Evolutionary conservation across 2,888 invertebrate genomes (phyloP), one percentile per base, ranked within the genome.

Genomic region (Bombylius major): DNA sequence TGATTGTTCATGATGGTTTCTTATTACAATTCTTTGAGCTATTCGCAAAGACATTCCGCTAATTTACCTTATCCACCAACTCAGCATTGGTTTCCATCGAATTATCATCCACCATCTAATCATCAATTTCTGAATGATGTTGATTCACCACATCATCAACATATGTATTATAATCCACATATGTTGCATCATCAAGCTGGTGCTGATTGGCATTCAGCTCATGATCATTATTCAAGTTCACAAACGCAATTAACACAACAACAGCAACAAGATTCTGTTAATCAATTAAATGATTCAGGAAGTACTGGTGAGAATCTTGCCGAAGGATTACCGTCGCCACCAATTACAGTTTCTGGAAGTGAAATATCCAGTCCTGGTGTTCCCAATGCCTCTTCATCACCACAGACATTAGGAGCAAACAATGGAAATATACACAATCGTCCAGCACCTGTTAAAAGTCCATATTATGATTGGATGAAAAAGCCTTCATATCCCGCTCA

Each of bases 391-490:
- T 65, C 72, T 51, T 67, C 72, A 46, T 71, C 73, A 60, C 72
- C 74, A 9, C 65, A 66, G 69, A 67, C 66, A 71, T 75, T 31
- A 4, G 59, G 55, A 31, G 52, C 33, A 14, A 66, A 65, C 53
- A 66, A 65, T 45, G 66, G 63, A 55, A 56, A 56, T 33, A 55
- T 50, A 5, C 50, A 34, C 36, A 53, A 47, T 13, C 78, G 87
- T 66, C 84, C 89, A 49, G 79, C 83, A 46, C 86, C 87, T 36
- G 82, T 84, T 31, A 81, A 89, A 48, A 87, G 88, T 62, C 89
- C 90, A 1, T 92, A 83, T 70, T 93, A 83, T 71, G 91, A 90
- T 65, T 94, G 93, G 93, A 92, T 94, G 84, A 92, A 89, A 73
- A 91, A 89, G 71, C 86, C 87, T 0, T 83, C 88, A 53, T 91